A percentile compares a stretch with the other conserved stretches of the same genome.
Evolutionary conservation across 2,888 invertebrate genomes (phyloP).

Genomic region (Torymus texanus): DNA sequence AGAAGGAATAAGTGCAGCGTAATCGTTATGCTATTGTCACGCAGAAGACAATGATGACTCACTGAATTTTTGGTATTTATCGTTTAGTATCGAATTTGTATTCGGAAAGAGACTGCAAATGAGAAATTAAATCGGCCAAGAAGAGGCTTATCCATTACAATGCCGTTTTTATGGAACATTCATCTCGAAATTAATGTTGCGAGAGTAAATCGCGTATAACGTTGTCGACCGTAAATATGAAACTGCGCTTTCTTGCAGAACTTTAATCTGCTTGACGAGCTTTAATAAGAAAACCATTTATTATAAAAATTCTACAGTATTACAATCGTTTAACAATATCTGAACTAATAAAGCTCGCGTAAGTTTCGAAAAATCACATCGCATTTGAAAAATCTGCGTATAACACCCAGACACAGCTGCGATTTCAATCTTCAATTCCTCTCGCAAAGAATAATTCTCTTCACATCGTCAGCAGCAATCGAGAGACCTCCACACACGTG

Average conservation of each 20-base stretch:
- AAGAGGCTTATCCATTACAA: constrained; percentile 2
- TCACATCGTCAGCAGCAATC: too few relatives aligned
- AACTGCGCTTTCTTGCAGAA: too few relatives aligned
- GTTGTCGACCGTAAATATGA: not conserved
- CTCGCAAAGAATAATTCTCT: too few relatives aligned
- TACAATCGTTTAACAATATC: too few relatives aligned
- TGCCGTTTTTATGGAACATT: constrained; percentile 15
- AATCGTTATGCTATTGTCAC: constrained; percentile 31
- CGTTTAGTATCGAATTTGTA: constrained; percentile 26
- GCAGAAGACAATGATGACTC: constrained; percentile 29
- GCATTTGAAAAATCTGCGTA: not conserved
- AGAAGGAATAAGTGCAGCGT: constrained; percentile 12
- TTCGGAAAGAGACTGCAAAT: not conserved
- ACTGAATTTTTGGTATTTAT: constrained; percentile 20
- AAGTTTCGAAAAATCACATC: too few relatives aligned
- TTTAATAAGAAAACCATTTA: too few relatives aligned
- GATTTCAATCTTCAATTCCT: too few relatives aligned
- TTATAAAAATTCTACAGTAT: too few relatives aligned
- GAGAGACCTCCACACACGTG: too few relatives aligned
- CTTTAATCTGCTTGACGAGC: too few relatives aligned
- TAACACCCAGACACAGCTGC: too few relatives aligned
- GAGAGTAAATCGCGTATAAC: constrained; percentile 5
- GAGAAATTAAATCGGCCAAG: constrained; percentile 17
- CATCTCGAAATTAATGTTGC: constrained; percentile 20
- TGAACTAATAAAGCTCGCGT: too few relatives aligned